A percentile compares a stretch with the other conserved stretches of the same genome.
These are phyloP conservation scores for Edolisoma coerulescens DNA, from an alignment of 2,113 vertebrate genomes.

Conservation along the genomic window DNA sequence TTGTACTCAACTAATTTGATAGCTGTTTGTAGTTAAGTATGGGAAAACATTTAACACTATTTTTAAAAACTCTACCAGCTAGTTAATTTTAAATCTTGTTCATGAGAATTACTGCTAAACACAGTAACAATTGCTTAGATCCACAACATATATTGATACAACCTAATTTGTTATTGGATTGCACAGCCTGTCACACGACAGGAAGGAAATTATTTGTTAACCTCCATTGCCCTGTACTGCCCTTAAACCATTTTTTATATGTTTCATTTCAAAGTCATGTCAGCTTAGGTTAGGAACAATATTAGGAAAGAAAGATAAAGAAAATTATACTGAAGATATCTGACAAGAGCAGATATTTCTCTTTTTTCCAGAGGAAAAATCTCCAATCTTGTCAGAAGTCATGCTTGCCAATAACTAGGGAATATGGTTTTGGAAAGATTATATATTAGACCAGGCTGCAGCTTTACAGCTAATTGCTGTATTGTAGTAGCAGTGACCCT, in stretches of 20 bases:
- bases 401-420: background rate
- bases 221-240: background rate
- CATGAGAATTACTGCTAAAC: background rate
- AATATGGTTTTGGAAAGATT: background rate
- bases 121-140: background rate
- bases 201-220: background rate
- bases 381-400: background rate
- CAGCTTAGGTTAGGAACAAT: background rate
- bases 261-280: background rate
- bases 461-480: background rate
- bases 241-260: background rate
- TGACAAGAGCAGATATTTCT: background rate
- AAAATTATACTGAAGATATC: background rate
- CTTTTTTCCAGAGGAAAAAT: background rate
- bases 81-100: background rate
- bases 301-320: background rate
- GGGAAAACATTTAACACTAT: background rate
- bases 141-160: background rate
- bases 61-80: background rate
- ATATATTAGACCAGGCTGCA: background rate
- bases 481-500: background rate
- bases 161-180: background rate
- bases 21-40: background rate
- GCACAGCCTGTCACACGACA: background rate
- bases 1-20: background rate